These are phyloP conservation scores for Ctenomys sociabilis DNA, from an alignment of 2,113 vertebrate genomes.

Conservation along the genomic window DNA sequence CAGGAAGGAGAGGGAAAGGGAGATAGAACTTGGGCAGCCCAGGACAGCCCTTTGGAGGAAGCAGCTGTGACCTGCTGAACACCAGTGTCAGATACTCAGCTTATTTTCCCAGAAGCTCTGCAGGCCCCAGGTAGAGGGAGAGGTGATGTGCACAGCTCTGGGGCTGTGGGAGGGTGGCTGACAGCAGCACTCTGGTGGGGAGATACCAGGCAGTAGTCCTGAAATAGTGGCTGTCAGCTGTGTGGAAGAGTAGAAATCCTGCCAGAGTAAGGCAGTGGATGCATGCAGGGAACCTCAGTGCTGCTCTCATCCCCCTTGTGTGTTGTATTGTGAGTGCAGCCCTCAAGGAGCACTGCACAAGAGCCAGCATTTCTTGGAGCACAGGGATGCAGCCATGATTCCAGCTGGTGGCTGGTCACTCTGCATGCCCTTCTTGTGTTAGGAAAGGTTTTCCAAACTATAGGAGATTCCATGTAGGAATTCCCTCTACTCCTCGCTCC, in stretches of 20 bases:
- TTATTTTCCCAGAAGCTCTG: neutral
- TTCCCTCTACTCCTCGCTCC: neutral
- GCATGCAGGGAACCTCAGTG: neutral
- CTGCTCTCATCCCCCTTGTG: neutral
- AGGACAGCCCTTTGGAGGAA: neutral
- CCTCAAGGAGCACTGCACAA: neutral
- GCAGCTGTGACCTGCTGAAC: neutral
- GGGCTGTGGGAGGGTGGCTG: too few relatives aligned
- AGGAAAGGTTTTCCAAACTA: neutral
- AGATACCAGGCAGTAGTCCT: neutral
- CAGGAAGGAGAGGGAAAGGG: neutral
- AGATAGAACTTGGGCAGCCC: neutral
- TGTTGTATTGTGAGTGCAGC: neutral
- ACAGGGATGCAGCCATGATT: neutral
- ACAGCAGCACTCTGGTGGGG: neutral
- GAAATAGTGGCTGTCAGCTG: neutral
- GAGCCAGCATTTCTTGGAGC: neutral
- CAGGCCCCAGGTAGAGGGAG: neutral
- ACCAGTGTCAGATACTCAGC: neutral
- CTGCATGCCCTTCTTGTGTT: neutral
- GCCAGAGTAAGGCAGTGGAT: neutral
- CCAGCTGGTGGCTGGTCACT: neutral
- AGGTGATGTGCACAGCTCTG: neutral
- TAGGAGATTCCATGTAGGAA: neutral
- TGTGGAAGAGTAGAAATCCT: neutral